Evolutionary conservation across 2,113 vertebrate genomes (phyloP).

Genomic region (Dolichallabes microphthalmus): DNA sequence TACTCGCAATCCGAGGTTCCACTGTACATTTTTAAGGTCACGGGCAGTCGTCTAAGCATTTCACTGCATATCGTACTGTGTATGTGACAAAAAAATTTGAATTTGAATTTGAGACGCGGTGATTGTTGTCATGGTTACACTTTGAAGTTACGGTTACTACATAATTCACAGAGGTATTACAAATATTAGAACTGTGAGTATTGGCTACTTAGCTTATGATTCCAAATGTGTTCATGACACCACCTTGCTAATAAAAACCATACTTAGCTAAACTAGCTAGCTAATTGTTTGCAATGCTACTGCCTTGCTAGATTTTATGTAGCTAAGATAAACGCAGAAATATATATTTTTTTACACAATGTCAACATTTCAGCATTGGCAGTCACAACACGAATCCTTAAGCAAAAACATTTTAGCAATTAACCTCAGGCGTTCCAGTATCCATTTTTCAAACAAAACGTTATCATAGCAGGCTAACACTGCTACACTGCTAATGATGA

Average conservation of each 20-base stretch:
- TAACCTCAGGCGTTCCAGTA: background rate
- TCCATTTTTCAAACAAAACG: background rate
- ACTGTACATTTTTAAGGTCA: no score
- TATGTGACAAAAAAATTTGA: no score
- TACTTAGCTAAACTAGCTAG: background rate
- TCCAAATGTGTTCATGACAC: background rate
- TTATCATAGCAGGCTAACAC: background rate
- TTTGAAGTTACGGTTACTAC: no score
- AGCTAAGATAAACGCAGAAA: background rate
- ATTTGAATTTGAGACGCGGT: no score
- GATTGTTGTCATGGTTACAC: background rate
- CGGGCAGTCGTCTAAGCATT: no score
- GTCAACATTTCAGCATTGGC: background rate
- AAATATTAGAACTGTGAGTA: background rate
- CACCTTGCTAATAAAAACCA: background rate
- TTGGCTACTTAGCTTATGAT: background rate
- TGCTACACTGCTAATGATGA: background rate
- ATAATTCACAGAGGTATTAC: no score
- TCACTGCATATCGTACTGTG: no score
- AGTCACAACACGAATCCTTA: background rate
- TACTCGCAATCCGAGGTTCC: no score
- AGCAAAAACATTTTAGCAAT: no score
- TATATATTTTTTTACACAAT: background rate
- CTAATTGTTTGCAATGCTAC: background rate
- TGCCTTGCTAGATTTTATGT: background rate